Evolutionary conservation across 2,888 invertebrate species (phyloP).

Genomic region (Ryuthela nishihirai): DNA sequence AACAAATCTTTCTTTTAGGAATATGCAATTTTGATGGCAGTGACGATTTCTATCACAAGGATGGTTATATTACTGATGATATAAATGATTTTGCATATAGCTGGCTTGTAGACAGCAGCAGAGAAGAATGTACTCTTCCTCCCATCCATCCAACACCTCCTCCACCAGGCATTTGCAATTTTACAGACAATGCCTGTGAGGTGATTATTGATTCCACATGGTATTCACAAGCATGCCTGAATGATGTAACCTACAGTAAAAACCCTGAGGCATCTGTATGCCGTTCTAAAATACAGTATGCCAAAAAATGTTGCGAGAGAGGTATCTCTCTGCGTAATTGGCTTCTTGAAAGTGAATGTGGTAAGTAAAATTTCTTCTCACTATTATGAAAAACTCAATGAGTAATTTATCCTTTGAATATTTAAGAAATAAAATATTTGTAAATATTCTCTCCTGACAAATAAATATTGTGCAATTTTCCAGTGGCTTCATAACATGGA

Average conservation of each 20-base stretch:
- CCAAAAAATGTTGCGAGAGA: constrained; percentile 63
- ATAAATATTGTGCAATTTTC: too few species aligned
- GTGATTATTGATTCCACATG: constrained; percentile 65
- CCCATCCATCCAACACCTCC: constrained; percentile 10
- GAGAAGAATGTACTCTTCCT: constrained; percentile 6
- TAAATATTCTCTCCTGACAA: background rate
- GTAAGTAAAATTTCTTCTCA: constrained; percentile 25
- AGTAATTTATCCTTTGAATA: background rate
- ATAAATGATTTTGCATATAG: constrained; percentile 57
- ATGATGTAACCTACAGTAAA: constrained; percentile 59
- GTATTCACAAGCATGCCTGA: constrained; percentile 66
- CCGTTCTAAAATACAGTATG: constrained; percentile 65
- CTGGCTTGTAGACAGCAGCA: constrained; percentile 52
- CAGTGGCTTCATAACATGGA: too few species aligned
- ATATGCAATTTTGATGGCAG: constrained; percentile 49
- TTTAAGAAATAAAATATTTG: background rate
- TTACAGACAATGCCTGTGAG: constrained; percentile 50
- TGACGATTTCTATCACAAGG: constrained; percentile 48
- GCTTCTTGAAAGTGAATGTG: constrained; percentile 63
- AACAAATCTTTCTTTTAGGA: constrained; percentile 46
- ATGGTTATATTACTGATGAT: constrained; percentile 55
- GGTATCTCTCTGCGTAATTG: constrained; percentile 68
- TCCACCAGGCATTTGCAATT: constrained; percentile 27
- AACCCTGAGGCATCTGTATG: constrained; percentile 59
- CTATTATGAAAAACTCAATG: background rate